Evolutionary conservation across 2,113 vertebrate genomes (phyloP).

Genomic region (Camelus bactrianus): DNA sequence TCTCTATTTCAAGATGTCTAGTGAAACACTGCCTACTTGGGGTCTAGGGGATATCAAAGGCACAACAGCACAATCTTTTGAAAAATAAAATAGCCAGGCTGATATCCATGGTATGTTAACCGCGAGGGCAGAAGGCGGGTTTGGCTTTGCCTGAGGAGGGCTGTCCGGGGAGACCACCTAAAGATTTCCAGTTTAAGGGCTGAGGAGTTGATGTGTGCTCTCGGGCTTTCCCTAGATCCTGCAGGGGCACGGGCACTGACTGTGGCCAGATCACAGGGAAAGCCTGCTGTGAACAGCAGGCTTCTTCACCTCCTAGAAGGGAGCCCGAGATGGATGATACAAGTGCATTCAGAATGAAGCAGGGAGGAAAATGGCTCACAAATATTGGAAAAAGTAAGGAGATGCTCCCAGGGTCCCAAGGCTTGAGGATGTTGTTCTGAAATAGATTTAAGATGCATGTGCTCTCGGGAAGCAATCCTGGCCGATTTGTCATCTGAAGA

Average conservation of each 20-base stretch:
- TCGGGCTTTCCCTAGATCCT: neutral
- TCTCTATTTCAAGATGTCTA: neutral
- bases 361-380: neutral
- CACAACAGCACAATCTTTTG: neutral
- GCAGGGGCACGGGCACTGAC: rapidly evolving
- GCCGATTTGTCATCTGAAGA: constrained; percentile 71
- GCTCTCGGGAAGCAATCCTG: constrained; percentile 69
- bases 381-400: constrained; percentile 73
- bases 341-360: neutral
- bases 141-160: neutral
- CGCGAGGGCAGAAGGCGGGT: neutral
- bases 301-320: neutral
- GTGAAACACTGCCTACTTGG: neutral
- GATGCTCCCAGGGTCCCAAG: constrained; percentile 40
- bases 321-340: neutral
- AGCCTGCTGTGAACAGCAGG: neutral
- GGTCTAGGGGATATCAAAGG: neutral
- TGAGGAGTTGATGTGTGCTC: neutral
- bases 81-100: neutral
- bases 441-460: constrained; percentile 79
- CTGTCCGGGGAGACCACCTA: neutral
- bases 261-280: neutral
- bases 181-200: neutral
- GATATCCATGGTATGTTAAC: neutral
- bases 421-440: constrained; percentile 67